A percentile compares a stretch with the other conserved stretches of the same genome.
These are phyloP conservation scores for Drosophila nannoptera DNA, from an alignment of 1,140 invertebrate genomes.

Conservation along the genomic window DNA sequence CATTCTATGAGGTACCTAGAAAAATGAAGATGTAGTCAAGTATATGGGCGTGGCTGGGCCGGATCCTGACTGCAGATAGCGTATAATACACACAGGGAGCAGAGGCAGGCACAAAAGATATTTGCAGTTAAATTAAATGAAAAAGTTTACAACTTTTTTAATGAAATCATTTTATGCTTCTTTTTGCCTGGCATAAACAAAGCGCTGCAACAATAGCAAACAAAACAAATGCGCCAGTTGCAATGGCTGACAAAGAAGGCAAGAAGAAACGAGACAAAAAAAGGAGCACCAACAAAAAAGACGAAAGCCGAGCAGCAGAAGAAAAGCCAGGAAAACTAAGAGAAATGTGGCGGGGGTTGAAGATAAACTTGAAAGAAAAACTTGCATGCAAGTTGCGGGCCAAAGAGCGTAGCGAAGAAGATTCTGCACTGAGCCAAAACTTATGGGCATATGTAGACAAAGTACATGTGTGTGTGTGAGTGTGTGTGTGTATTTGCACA, in stretches of 20 bases:
- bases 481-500: conserved; percentile 44
- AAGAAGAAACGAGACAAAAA: background rate
- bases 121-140: conserved; percentile 78
- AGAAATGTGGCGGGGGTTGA: background rate
- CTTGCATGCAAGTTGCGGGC: conserved; percentile 64
- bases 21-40: background rate
- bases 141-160: conserved; percentile 78
- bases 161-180: conserved; percentile 76
- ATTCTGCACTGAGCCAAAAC: conserved; percentile 3
- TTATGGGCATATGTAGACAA: conserved; percentile 16
- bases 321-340: conserved; percentile 2
- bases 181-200: conserved; percentile 62
- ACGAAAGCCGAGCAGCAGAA: background rate
- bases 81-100: conserved; percentile 28
- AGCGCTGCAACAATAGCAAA: conserved; percentile 50
- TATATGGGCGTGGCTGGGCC: conserved; percentile 12
- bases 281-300: background rate
- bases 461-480: conserved; percentile 7
- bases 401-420: conserved; percentile 32
- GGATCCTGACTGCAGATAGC: background rate
- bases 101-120: conserved; percentile 63
- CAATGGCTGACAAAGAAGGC: conserved; percentile 4
- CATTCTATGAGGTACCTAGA: conserved; percentile 13
- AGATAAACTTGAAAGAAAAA: conserved; percentile 57
- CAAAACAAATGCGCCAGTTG: conserved; percentile 64